Evolutionary conservation across 53 echinoderm and acorn worm genomes (phyloP), one percentile per base, ranked within the genome.

Genomic region (Hippasteria phrygiana): DNA sequence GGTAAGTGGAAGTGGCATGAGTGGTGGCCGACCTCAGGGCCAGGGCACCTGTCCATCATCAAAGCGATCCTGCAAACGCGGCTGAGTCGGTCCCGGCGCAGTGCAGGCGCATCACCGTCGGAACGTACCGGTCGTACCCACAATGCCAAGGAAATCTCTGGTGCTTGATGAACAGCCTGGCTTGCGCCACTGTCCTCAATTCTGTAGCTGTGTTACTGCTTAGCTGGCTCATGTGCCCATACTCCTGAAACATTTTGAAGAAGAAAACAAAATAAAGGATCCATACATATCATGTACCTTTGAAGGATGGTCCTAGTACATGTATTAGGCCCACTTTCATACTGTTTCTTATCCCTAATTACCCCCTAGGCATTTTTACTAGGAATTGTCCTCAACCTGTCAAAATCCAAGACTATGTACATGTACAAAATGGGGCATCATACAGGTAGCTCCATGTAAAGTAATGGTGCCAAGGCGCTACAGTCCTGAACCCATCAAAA

Each of bases 1-100:
- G 79, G 89, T 20, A 89, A 46, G 53, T 88, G 67, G 47, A 89
- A 51, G 70, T 69, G 53, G 34, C 28, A 72, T 46, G 54, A n/a
- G n/a, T n/a, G n/a, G n/a, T n/a, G 14, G 2, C 45, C 20, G 43
- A 51, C 79, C 65, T 79, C 71, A 55, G 79, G 79, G 29, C 80
- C 72, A 40, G 83, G 83, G 83, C 83, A 83, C 8, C 64, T 27
- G 17, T 83, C 83, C 33, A 83, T 63, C n/a, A 83, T 33, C 69
- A 67, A 10, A 14, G 48, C 34, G 69, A 35, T 18, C 26, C 35
- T 31, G 56, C 5, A 16, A n/a, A n/a, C n/a, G 59, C 7, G 8
- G 26, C 17, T 26, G 26, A 59, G 51, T 51, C 16, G 3, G 54
- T 54, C 54, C 54, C 13, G 18, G 54, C 54, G 17, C 3, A 3